phyloP scores from a whole-genome alignment of 2,113 vertebrate species.

The Podocnemis expansa region DNA sequence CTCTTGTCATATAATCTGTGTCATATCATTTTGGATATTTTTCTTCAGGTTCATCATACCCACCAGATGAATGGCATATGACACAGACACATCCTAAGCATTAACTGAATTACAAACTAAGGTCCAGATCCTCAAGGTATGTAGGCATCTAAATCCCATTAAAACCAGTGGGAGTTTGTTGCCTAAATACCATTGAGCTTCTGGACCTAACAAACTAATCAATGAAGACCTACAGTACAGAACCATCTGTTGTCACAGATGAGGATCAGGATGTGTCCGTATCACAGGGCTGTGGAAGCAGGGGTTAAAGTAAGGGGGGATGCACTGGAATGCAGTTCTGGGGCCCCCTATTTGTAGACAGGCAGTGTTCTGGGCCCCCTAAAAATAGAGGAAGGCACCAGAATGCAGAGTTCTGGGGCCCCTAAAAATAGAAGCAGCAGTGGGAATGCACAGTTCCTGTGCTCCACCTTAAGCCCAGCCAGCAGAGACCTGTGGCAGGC shows the following conservation, averaged over 20 bases:
- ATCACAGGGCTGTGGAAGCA: not conserved
- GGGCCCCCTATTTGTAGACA: no score
- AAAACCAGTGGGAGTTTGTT: not conserved
- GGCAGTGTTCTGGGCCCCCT: no score
- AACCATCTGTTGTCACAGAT: not conserved
- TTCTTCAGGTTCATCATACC: not conserved
- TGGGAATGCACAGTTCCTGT: no score
- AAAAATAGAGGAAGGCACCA: no score
- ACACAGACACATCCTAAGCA: not conserved
- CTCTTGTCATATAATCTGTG: not conserved
- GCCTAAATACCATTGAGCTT: not conserved
- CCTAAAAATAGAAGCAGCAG: no score
- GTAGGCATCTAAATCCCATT: not conserved
- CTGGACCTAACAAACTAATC: not conserved
- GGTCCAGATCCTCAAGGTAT: not conserved
- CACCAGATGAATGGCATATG: not conserved
- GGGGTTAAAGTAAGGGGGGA: no score
- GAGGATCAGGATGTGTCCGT: not conserved
- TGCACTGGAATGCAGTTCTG: no score
- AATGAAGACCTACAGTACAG: not conserved
- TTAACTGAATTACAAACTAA: not conserved
- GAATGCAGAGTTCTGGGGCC: no score
- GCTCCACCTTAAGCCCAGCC: no score
- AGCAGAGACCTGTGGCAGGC: no score
- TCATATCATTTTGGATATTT: not conserved